Evolutionary conservation across 2,888 invertebrate genomes (phyloP).

Genomic region (Eulithis testata): DNA sequence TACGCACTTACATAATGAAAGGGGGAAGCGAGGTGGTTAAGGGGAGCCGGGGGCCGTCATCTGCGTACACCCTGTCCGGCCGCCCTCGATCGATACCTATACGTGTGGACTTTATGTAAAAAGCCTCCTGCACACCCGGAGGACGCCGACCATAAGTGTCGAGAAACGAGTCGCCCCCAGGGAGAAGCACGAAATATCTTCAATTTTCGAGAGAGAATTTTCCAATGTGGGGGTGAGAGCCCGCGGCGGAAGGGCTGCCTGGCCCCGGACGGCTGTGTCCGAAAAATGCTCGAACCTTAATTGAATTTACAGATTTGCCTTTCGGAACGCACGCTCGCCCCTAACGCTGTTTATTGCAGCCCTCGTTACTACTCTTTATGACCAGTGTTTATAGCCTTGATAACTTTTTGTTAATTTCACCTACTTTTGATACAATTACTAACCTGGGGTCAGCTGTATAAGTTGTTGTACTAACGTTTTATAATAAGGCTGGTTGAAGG

Average conservation of each 20-base stretch:
- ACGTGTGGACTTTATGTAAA: slow-evolving; percentile 85
- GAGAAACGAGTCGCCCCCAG: slow-evolving; percentile 82
- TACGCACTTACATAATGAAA: slow-evolving; percentile 85
- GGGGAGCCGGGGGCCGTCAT: slow-evolving; percentile 73
- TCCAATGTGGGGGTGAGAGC: slow-evolving; percentile 81
- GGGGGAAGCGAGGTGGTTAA: slow-evolving; percentile 73
- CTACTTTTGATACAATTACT: slow-evolving; percentile 10
- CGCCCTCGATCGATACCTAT: slow-evolving; percentile 83
- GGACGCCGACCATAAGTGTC: slow-evolving; percentile 84
- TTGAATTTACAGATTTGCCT: slow-evolving; percentile 84
- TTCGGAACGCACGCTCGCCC: slow-evolving; percentile 72
- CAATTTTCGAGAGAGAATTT: slow-evolving; percentile 85
- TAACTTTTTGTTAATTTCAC: slow-evolving; percentile 49
- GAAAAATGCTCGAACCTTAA: slow-evolving; percentile 82
- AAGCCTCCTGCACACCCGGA: slow-evolving; percentile 83
- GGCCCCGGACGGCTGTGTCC: slow-evolving; percentile 76
- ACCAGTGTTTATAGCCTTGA: slow-evolving; percentile 52
- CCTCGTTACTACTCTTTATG: slow-evolving; percentile 70
- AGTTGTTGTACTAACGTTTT: neutral
- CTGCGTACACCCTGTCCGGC: slow-evolving; percentile 83
- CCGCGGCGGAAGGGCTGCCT: slow-evolving; percentile 80
- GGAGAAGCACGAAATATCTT: slow-evolving; percentile 83
- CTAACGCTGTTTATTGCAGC: slow-evolving; percentile 67
- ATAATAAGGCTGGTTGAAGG: neutral
- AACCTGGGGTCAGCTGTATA: neutral